A percentile compares a stretch with the other conserved stretches of the same genome.
Evolutionary conservation across 2,113 vertebrate species (phyloP).

Genomic region (Odontophorus gujanensis): DNA sequence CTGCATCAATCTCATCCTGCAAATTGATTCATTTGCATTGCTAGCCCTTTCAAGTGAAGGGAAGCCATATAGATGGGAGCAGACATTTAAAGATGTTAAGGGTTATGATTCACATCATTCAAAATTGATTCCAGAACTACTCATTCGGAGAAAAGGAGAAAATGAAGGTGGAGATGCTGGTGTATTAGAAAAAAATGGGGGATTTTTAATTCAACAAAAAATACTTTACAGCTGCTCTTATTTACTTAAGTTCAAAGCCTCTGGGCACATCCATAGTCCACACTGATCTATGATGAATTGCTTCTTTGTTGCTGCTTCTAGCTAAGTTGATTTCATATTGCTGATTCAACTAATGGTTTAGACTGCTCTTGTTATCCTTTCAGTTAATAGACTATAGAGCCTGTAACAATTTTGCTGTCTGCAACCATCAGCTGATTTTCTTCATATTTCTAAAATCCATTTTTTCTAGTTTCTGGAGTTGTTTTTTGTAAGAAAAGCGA

Average conservation of each 20-base stretch:
- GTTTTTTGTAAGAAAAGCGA: background rate
- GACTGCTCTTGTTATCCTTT: constrained; percentile 24
- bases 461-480: background rate
- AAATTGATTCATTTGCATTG: constrained; percentile 66
- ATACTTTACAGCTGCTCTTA: background rate
- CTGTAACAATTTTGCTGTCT: constrained; percentile 29
- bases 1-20: constrained; percentile 43
- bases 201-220: background rate
- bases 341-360: constrained; percentile 31
- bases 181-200: background rate
- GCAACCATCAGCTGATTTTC: constrained; percentile 28
- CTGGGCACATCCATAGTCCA: background rate
- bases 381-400: constrained; percentile 28
- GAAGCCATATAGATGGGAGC: constrained; percentile 32
- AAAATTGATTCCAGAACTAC: constrained; percentile 10
- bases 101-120: constrained; percentile 16
- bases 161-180: background rate
- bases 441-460: background rate
- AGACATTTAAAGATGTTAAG: constrained; percentile 1
- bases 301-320: constrained; percentile 40
- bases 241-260: constrained; percentile 44
- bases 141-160: background rate
- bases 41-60: constrained; percentile 36
- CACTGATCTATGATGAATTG: constrained; percentile 6
- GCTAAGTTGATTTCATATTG: constrained; percentile 32